Evolutionary conservation across 2,797 vertebrate species (phyloP).

Genomic region (Pseudomugil gertrudae): DNA sequence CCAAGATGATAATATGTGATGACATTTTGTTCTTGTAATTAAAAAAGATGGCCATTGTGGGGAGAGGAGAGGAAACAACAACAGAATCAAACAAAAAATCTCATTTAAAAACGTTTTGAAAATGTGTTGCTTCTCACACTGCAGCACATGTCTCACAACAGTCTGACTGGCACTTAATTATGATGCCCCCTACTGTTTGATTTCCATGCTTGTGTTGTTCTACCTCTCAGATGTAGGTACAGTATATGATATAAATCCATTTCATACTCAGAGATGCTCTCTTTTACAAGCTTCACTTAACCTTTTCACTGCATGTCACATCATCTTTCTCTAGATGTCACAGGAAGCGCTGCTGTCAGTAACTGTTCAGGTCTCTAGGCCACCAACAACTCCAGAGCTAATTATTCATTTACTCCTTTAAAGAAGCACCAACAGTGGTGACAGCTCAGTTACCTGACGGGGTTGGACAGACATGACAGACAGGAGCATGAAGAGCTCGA

Average conservation of each 20-base stretch:
- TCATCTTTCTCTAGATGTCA: slow-evolving; percentile 10
- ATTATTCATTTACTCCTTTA: slow-evolving; percentile 16
- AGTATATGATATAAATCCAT: not conserved
- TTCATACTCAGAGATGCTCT: not conserved
- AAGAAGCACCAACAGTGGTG: slow-evolving; percentile 33
- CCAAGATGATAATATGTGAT: no score
- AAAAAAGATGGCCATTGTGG: no score
- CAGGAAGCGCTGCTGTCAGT: slow-evolving; percentile 39
- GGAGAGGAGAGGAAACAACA: no score
- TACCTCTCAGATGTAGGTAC: no score
- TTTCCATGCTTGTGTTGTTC: no score
- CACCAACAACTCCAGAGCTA: slow-evolving; percentile 21
- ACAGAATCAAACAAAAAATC: no score
- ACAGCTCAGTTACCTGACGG: slow-evolving; percentile 53
- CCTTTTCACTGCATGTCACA: slow-evolving; percentile 21
- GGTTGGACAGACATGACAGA: slow-evolving; percentile 51
- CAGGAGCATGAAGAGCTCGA: slow-evolving; percentile 18
- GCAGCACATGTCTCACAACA: no score
- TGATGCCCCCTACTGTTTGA: no score
- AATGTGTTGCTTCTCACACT: no score
- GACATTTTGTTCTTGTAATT: no score
- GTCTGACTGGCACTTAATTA: no score
- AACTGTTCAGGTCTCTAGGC: slow-evolving; percentile 29
- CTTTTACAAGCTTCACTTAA: slow-evolving; percentile 15
- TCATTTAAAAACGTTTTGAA: no score